phyloP scores from a whole-genome alignment of 2,888 invertebrate species.

The Agrilus cyanescens region DNA sequence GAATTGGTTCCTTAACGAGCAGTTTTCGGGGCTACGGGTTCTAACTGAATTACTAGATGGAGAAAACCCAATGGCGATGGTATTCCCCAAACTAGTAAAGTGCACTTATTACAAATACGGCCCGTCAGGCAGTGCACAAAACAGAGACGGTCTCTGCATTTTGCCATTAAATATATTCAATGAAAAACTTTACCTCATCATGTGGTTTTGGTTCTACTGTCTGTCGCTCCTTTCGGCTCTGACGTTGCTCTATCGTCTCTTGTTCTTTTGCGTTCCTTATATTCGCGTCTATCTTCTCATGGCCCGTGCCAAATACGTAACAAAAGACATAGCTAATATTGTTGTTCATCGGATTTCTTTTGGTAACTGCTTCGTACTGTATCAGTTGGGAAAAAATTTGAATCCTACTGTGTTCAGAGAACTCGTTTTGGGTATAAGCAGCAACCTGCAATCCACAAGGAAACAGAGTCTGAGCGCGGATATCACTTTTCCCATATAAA shows the following conservation, averaged over 20 bases:
- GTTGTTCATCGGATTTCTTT: constrained; percentile 45
- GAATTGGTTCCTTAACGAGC: constrained; percentile 51
- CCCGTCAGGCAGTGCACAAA: constrained; percentile 44
- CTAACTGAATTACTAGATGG: constrained; percentile 38
- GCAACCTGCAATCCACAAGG: constrained; percentile 1
- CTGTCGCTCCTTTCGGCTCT: constrained; percentile 49
- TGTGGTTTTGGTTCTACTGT: constrained; percentile 64
- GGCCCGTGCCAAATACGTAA: constrained; percentile 47
- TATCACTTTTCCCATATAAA: constrained; percentile 18
- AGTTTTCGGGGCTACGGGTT: constrained; percentile 49
- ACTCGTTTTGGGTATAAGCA: constrained; percentile 33
- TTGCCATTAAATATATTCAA: constrained; percentile 67
- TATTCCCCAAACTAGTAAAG: constrained; percentile 58
- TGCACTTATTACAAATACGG: constrained; percentile 49
- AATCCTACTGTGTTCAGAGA: constrained; percentile 57
- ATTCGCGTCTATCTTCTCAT: constrained; percentile 49
- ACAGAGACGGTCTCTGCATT: constrained; percentile 56
- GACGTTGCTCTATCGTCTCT: constrained; percentile 52
- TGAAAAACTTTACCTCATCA: constrained; percentile 63
- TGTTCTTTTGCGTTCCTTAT: constrained; percentile 43
- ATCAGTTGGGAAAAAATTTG: constrained; percentile 64
- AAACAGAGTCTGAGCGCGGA: constrained; percentile 12
- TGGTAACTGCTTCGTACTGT: constrained; percentile 69
- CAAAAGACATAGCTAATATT: constrained; percentile 34
- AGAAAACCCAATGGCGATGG: constrained; percentile 48